Base-by-base conservation (phyloP, 92 coral and sea anemone genomes). In the Meandrina meandrites region DNA sequence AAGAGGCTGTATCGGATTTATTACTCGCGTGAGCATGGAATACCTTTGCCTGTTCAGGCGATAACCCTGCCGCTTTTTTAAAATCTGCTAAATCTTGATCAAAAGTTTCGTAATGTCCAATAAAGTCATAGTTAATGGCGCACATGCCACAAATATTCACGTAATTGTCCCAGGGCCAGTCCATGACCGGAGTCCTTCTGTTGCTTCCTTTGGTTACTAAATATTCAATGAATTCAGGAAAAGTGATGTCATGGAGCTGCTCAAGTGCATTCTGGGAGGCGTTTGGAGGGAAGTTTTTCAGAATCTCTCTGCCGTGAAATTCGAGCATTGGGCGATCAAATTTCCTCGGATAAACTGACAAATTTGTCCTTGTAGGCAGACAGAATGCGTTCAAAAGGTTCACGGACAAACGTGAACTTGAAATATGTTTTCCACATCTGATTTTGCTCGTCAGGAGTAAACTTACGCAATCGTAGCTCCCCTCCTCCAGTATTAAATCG, bases 101-200 rank as follows among this genome's bases (percentile, higher is more conserved):
- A 18, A 75, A 37, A 37, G 79, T 37, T 75, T 75, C 79, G 30
- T 75, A 75, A 37, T 75, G 79, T 17, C 79, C 79, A 40, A 75
- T 18, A 75, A 75, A 75, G 79, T 75, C 79, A 75, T 75, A 75
- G 27, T 75, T 36, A 1, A 75, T 22, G 16, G 50, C 31, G 40
- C 79, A 75, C 79, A 75, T 75, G 22, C 56, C 51, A 40, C 79
- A 75, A 7, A 75, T 37, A 32, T 75, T 75, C 15, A 37, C 30
- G 53, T 75, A 75, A 75, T 75, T 75, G 53, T 75, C 79, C 79
- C 79, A 75, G 57, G 40, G 79, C 79, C 79, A 75, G 37, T 75
- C 79, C 56, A 75, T 62, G 24, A 62, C 69, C 10, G 69, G 30
- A 3, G 69, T 62, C 1, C 24, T 75, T 16, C 9, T 19, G 16